Evolutionary conservation across 1,140 invertebrate genomes (phyloP).

Genomic region (Euschistus heros): DNA sequence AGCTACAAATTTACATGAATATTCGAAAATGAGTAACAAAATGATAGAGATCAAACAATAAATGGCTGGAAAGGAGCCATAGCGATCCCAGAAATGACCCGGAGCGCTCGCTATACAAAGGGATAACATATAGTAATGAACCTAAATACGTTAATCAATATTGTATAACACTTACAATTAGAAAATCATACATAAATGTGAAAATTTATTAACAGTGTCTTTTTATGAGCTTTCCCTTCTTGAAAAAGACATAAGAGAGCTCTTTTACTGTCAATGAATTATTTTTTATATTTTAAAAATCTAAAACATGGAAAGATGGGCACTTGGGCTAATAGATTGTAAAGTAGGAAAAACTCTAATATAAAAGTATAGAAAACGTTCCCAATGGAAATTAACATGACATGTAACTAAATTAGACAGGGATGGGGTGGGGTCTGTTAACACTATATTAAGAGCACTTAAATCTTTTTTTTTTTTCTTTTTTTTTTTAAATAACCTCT

Average conservation of each 20-base stretch:
- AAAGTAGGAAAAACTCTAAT: slow-evolving; percentile 1
- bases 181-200: not conserved
- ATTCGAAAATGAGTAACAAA: slow-evolving; percentile 3
- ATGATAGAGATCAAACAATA: slow-evolving; percentile 5
- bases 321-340: not conserved
- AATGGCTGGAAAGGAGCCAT: slow-evolving; percentile 1
- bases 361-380: slow-evolving; percentile 16
- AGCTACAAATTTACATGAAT: slow-evolving; percentile 3
- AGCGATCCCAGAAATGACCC: not conserved
- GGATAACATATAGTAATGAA: not conserved
- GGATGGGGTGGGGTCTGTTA: not conserved
- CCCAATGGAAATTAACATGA: not conserved
- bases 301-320: too few species aligned
- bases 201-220: slow-evolving; percentile 4
- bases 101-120: not conserved
- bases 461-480: slow-evolving; percentile 12
- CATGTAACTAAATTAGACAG: not conserved
- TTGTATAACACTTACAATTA: not conserved
- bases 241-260: not conserved
- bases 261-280: not conserved
- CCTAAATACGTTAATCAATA: not conserved
- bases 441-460: slow-evolving; percentile 23
- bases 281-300: not conserved
- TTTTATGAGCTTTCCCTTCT: slow-evolving; percentile 3
- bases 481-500: not conserved